These are phyloP conservation scores for Neoaliturus tenellus DNA, from an alignment of 2,888 invertebrate species.

Conservation along the genomic window DNA sequence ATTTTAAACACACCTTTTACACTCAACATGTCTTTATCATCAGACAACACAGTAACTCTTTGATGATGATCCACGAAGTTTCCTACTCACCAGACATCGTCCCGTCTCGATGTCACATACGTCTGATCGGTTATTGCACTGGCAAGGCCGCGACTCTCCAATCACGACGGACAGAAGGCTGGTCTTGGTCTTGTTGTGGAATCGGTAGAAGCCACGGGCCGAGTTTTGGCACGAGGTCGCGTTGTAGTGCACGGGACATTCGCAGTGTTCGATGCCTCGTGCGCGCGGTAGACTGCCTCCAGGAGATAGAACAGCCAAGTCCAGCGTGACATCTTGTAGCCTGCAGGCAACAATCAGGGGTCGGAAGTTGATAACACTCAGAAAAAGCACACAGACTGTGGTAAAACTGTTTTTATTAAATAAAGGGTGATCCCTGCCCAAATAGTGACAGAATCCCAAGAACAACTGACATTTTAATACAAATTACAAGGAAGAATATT, in stretches of 20 bases:
- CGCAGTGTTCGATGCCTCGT: constrained; percentile 90
- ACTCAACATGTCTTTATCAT: too few species aligned
- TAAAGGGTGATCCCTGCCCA: neutral
- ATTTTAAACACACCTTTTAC: too few species aligned
- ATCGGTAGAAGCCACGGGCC: constrained; percentile 87
- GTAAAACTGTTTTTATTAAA: neutral
- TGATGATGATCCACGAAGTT: too few species aligned
- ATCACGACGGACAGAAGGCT: constrained; percentile 87
- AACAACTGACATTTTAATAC: too few species aligned
- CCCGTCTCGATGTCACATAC: constrained; percentile 91
- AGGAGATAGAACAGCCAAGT: constrained; percentile 84
- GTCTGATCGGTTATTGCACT: constrained; percentile 87
- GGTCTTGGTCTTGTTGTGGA: constrained; percentile 76
- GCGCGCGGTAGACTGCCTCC: constrained; percentile 82
- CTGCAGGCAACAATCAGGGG: constrained; percentile 70
- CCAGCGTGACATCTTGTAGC: constrained; percentile 86
- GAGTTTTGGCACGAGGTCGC: constrained; percentile 95
- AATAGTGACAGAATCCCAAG: too few species aligned
- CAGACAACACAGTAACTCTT: too few species aligned
- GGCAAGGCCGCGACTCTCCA: constrained; percentile 87
- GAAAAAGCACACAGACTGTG: neutral
- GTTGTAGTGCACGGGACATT: constrained; percentile 87
- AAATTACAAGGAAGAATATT: too few species aligned
- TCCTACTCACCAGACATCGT: constrained; percentile 84
- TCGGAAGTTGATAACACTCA: too few species aligned